phyloP scores from a whole-genome alignment of 2,113 vertebrate species.

The Prietella phreatophila region DNA sequence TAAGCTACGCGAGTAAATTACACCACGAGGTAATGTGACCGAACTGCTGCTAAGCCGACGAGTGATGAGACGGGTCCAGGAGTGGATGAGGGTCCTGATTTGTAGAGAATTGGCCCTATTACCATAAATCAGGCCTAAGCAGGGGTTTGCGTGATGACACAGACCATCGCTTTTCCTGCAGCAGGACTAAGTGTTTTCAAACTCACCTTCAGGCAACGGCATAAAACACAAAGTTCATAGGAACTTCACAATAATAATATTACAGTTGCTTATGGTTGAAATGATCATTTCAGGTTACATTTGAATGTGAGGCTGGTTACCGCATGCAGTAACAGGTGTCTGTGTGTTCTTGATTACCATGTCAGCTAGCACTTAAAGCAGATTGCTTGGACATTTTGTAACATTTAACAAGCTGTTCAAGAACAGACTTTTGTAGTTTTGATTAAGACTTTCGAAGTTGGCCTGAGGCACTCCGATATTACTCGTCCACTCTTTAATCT shows the following conservation, averaged over 20 bases:
- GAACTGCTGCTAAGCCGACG: conserved; percentile 34
- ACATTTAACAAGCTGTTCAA: conserved; percentile 40
- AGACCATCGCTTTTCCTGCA: conserved; percentile 37
- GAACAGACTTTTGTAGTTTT: conserved; percentile 35
- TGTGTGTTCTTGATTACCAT: conserved; percentile 17
- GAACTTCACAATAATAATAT: not conserved
- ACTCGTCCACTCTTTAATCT: conserved; percentile 31
- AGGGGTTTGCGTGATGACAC: conserved; percentile 31
- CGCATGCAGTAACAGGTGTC: conserved; percentile 11
- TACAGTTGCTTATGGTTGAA: not conserved
- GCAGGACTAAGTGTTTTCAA: conserved; percentile 33
- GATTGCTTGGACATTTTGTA: conserved; percentile 40
- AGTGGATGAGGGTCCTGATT: conserved; percentile 43
- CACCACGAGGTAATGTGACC: conserved; percentile 52
- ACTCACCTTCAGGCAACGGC: conserved; percentile 20
- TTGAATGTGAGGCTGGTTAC: not conserved
- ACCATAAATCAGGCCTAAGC: conserved; percentile 51
- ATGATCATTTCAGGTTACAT: not conserved
- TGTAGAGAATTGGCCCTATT: conserved; percentile 53
- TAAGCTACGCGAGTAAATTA: conserved; percentile 55
- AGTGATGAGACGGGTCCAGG: conserved; percentile 23
- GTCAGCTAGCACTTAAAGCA: conserved; percentile 25
- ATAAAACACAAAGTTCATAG: conserved; percentile 14
- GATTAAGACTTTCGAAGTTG: conserved; percentile 24
- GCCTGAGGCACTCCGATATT: conserved; percentile 16